These are phyloP conservation scores for Nasonia oneida DNA, from an alignment of 2,888 invertebrate species.

Conservation along the genomic window DNA sequence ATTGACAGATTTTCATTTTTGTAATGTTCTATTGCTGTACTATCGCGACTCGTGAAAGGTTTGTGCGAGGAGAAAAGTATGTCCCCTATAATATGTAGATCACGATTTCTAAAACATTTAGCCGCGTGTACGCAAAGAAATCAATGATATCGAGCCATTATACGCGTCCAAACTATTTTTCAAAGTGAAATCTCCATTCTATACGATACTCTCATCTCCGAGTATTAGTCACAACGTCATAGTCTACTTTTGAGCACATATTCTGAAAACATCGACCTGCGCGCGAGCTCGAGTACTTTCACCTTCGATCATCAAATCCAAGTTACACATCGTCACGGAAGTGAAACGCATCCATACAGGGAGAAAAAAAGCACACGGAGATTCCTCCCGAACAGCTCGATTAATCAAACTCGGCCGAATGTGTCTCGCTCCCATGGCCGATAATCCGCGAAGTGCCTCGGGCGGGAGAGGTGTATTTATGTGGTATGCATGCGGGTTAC, in stretches of 20 bases:
- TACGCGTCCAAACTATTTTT: not conserved
- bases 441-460: conserved; percentile 8
- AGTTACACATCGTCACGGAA: conserved; percentile 25
- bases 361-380: not conserved
- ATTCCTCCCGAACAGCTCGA: conserved; percentile 7
- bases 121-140: not conserved
- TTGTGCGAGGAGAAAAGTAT: not conserved
- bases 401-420: conserved; percentile 48
- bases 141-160: not conserved
- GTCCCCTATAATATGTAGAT: not conserved
- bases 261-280: conserved; percentile 30
- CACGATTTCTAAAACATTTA: not conserved
- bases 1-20: not conserved
- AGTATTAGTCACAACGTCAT: not conserved
- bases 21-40: not conserved
- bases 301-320: conserved; percentile 38
- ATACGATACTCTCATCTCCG: not conserved
- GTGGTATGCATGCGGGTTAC: conserved; percentile 18
- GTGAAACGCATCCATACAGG: conserved; percentile 40
- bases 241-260: conserved; percentile 26
- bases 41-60: not conserved
- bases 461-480: not conserved
- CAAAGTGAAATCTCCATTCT: conserved; percentile 8
- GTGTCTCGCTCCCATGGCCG: not conserved
- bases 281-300: conserved; percentile 37